A percentile compares a stretch with the other conserved stretches of the same genome.
Evolutionary conservation across 2,888 invertebrate species (phyloP).

Genomic region (Dyspetes luteomarginatus): DNA sequence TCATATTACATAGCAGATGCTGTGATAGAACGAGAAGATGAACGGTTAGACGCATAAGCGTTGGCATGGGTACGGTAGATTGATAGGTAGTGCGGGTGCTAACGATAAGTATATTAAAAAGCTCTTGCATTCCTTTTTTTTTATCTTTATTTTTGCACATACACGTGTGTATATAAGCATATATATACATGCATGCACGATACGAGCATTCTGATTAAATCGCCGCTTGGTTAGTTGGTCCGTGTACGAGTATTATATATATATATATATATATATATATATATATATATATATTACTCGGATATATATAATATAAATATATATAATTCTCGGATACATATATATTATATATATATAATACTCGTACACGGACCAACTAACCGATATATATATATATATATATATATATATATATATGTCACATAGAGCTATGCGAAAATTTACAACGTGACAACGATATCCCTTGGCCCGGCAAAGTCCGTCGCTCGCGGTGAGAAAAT

Average conservation of each 20-base stretch:
- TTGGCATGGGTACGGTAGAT: slow-evolving; percentile 8
- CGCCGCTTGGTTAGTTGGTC: slow-evolving; percentile 55
- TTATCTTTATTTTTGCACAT: background rate
- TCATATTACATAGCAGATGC: background rate
- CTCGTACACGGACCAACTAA: background rate
- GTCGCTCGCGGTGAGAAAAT: slow-evolving; percentile 56
- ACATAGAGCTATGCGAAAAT: slow-evolving; percentile 47
- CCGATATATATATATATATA: background rate
- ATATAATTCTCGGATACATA: background rate
- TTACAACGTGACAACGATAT: slow-evolving; percentile 66
- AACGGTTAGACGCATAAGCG: slow-evolving; percentile 21
- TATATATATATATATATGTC: slow-evolving; percentile 5
- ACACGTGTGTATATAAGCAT: slow-evolving; percentile 1
- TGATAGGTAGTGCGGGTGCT: slow-evolving; percentile 40
- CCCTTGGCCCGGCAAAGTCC: slow-evolving; percentile 54
- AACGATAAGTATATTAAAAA: slow-evolving; percentile 57
- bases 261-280: slow-evolving; percentile 2
- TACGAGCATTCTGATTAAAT: slow-evolving; percentile 60
- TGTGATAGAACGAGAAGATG: background rate
- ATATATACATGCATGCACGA: slow-evolving; percentile 22
- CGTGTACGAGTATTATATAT: slow-evolving; percentile 16
- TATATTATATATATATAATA: too few relatives aligned
- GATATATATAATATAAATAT: background rate
- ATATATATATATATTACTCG: background rate
- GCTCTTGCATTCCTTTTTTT: background rate